These are phyloP conservation scores for Anadara kagoshimensis DNA, from an alignment of 1,140 invertebrate species.

Conservation along the genomic window DNA sequence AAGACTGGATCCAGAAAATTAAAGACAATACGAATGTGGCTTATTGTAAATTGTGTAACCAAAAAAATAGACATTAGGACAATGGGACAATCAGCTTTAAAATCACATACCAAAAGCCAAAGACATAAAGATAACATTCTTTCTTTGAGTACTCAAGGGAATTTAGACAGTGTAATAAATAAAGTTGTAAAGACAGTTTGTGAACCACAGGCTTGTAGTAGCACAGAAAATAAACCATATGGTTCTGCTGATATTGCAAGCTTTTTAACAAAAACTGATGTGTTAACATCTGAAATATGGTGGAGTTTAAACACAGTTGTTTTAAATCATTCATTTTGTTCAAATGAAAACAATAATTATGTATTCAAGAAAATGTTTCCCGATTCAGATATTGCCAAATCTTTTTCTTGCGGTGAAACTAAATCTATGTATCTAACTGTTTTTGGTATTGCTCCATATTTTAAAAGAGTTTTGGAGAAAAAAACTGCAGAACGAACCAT, in stretches of 20 bases:
- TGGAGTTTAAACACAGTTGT: slow-evolving; percentile 9
- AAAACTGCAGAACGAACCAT: background rate
- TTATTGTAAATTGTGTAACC: no score
- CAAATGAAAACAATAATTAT: slow-evolving; percentile 5
- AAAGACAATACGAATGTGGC: no score
- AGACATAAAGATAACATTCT: background rate
- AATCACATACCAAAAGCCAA: background rate
- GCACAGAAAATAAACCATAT: background rate
- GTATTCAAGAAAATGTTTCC: background rate
- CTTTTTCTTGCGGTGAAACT: background rate
- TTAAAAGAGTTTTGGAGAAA: background rate
- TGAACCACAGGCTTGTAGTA: no score
- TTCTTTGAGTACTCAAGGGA: background rate
- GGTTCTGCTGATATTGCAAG: background rate
- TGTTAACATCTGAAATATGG: slow-evolving; percentile 10
- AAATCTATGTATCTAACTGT: slow-evolving; percentile 11
- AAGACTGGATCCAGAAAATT: no score
- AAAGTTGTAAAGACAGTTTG: no score
- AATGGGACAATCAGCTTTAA: background rate
- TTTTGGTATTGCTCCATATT: slow-evolving; percentile 27
- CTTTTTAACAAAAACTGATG: background rate
- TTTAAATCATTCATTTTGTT: slow-evolving; percentile 4
- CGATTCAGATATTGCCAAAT: slow-evolving; percentile 9
- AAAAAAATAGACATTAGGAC: no score
- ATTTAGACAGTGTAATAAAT: no score